Conservation (phyloP, 1,140 invertebrate species). For the Eriocheir sinensis region DNA sequence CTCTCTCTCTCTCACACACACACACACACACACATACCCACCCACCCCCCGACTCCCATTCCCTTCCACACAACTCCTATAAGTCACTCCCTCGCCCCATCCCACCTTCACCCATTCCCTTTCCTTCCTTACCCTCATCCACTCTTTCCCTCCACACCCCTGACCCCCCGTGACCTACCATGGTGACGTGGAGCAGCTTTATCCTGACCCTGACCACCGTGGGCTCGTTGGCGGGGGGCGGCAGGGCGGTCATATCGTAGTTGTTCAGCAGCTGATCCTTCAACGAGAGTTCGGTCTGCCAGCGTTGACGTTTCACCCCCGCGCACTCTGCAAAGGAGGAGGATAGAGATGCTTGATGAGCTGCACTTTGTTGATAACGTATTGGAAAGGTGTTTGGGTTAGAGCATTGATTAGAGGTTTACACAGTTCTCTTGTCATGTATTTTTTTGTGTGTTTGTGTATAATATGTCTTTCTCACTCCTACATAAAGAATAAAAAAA, state of each 20-base stretch:
- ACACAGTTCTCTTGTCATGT: no score
- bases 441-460: no score
- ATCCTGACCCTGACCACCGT: constrained; percentile 57
- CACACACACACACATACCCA: no score
- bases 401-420: no score
- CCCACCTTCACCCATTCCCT: neutral
- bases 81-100: neutral
- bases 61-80: neutral
- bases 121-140: neutral
- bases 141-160: neutral
- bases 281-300: neutral
- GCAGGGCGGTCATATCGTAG: constrained; percentile 17
- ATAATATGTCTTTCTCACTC: no score
- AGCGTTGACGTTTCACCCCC: neutral
- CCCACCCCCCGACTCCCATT: neutral
- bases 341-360: no score
- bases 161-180: constrained; percentile 13
- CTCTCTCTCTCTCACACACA: no score
- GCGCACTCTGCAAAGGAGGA: neutral
- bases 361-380: no score
- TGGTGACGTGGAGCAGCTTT: constrained; percentile 43
- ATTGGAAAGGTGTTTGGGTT: no score
- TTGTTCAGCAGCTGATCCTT: neutral
- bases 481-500: no score
- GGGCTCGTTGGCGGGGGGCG: neutral